A percentile compares a stretch with the other conserved stretches of the same genome.
Conservation (phyloP, 92 coral and sea anemone species). For the Hydrozoanthus gracilis region DNA sequence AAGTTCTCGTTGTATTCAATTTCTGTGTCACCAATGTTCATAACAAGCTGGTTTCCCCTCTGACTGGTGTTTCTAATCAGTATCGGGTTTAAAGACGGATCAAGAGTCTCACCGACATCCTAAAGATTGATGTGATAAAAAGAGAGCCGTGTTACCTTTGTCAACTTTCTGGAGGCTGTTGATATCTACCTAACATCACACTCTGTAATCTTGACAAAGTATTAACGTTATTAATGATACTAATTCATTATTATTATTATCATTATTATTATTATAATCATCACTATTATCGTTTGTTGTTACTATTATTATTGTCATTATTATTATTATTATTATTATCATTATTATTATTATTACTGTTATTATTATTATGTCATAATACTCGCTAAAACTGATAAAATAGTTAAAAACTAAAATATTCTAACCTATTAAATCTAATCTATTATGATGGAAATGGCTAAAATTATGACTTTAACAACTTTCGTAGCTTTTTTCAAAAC, state of each 20-base stretch:
- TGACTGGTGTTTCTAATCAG: slow-evolving; percentile 70
- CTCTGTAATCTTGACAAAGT: too few species aligned
- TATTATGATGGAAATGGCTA: too few species aligned
- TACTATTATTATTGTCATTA: neutral
- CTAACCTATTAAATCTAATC: too few species aligned
- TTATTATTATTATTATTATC: neutral
- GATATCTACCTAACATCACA: too few species aligned
- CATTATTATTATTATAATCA: neutral
- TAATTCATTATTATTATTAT: too few species aligned
- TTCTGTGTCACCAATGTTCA: slow-evolving; percentile 79
- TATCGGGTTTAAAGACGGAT: slow-evolving; percentile 89
- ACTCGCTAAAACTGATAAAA: too few species aligned
- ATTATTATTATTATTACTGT: neutral
- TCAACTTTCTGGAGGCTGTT: too few species aligned
- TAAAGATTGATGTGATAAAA: slow-evolving; percentile 9
- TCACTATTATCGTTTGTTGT: neutral
- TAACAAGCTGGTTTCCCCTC: slow-evolving; percentile 79
- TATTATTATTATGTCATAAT: neutral
- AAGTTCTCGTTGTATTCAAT: slow-evolving; percentile 96
- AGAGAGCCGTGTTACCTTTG: neutral
- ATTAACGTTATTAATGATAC: too few species aligned
- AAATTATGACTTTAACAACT: too few species aligned
- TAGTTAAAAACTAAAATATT: too few species aligned
- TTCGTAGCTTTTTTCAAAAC: too few species aligned
- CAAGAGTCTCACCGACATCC: slow-evolving; percentile 90